Percentiles rank a stretch among this genome's conserved stretches.
Evolutionary conservation across 2,888 invertebrate genomes (phyloP).

Genomic region (Tiphia femorata): DNA sequence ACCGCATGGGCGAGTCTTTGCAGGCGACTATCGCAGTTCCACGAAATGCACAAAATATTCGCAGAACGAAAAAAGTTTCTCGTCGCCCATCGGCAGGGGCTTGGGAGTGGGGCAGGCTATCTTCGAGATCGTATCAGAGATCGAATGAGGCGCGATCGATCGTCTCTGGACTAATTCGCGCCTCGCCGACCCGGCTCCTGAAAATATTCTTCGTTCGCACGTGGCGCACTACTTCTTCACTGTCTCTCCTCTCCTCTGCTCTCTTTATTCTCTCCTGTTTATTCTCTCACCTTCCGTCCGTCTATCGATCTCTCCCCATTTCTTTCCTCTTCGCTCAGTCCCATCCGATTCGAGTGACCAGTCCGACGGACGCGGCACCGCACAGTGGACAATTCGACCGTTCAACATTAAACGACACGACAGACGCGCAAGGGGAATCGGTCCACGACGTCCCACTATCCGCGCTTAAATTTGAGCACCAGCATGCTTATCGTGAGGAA

Average conservation of each 20-base stretch:
- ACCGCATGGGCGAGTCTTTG: too few species aligned
- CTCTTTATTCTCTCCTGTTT: background rate
- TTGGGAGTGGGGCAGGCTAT: too few species aligned
- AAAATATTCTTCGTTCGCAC: too few species aligned
- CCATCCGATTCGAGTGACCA: too few species aligned
- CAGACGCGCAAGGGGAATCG: background rate
- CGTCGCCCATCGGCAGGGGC: too few species aligned
- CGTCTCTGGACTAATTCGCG: background rate
- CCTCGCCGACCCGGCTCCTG: background rate
- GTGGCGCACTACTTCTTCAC: background rate
- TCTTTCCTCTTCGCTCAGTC: background rate
- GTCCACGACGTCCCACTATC: slow-evolving; percentile 69
- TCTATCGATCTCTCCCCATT: background rate
- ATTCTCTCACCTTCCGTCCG: background rate
- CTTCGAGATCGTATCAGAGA: slow-evolving; percentile 25
- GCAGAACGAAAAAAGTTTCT: too few species aligned
- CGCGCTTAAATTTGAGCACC: slow-evolving; percentile 85
- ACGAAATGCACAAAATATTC: too few species aligned
- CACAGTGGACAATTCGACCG: too few species aligned
- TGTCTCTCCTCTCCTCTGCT: background rate
- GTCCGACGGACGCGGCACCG: too few species aligned
- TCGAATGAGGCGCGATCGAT: background rate
- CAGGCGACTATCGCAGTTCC: too few species aligned
- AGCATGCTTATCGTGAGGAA: slow-evolving; percentile 85
- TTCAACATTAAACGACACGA: background rate